Evolutionary conservation across 2,797 vertebrate genomes (phyloP).

Genomic region (Cyprinella venusta): DNA sequence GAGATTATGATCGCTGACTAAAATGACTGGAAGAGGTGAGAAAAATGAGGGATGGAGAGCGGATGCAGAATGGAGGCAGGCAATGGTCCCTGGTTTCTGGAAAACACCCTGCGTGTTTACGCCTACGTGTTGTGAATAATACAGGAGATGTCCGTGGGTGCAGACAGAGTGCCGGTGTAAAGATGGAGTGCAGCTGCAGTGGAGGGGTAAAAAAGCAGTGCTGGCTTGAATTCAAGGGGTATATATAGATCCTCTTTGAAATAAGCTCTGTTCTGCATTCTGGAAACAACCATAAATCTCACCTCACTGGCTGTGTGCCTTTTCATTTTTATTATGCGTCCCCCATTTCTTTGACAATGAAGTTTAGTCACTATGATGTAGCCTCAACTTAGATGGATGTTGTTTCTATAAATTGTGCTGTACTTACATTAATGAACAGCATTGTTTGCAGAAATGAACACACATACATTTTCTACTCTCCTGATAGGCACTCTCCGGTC

Average conservation of each 20-base stretch:
- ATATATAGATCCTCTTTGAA: conserved; percentile 48
- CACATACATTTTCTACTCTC: not conserved
- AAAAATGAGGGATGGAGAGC: conserved; percentile 55
- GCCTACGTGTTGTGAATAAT: conserved; percentile 64
- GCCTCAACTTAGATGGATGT: conserved; percentile 32
- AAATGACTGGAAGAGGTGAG: conserved; percentile 34
- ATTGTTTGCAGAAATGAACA: conserved; percentile 7
- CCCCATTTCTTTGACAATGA: conserved; percentile 29
- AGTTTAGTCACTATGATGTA: conserved; percentile 5
- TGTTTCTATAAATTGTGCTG: conserved; percentile 7
- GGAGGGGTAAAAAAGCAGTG: conserved; percentile 48
- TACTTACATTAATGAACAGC: conserved; percentile 36
- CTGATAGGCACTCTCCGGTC: not conserved
- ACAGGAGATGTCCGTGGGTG: conserved; percentile 58
- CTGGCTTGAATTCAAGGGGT: conserved; percentile 49
- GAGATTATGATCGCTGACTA: not conserved
- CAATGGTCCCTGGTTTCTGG: conserved; percentile 47
- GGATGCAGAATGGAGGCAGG: conserved; percentile 18
- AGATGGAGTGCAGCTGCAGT: conserved; percentile 57
- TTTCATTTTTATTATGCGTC: conserved; percentile 25
- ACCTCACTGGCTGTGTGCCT: conserved; percentile 24
- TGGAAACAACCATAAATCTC: conserved; percentile 25
- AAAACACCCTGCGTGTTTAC: conserved; percentile 60
- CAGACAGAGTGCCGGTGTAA: conserved; percentile 59
- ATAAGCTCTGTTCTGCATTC: conserved; percentile 27